Percentiles rank a stretch among this genome's conserved stretches.
These are phyloP conservation scores for Oophaga pumilio DNA, from an alignment of 2,113 vertebrate species.

Conservation along the genomic window DNA sequence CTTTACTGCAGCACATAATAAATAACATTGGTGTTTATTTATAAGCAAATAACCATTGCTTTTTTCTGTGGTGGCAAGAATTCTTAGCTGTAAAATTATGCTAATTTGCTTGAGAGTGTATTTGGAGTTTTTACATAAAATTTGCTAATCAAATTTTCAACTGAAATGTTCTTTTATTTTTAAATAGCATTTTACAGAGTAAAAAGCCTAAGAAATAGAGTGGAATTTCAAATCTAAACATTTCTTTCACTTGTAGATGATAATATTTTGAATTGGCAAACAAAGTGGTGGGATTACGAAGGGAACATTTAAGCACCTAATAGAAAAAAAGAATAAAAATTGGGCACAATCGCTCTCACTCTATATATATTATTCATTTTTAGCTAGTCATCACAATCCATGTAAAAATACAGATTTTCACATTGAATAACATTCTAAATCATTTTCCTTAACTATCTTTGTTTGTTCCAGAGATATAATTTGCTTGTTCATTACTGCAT, in stretches of 20 bases:
- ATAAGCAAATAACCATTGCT: conserved; percentile 37
- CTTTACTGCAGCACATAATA: conserved; percentile 32
- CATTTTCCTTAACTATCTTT: neutral
- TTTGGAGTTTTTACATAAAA: conserved; percentile 10
- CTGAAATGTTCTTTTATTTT: neutral
- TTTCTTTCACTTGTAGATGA: neutral
- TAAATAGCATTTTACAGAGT: neutral
- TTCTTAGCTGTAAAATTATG: conserved; percentile 15
- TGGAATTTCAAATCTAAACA: neutral
- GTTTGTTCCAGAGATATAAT: neutral
- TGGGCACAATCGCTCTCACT: neutral
- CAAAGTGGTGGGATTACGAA: neutral
- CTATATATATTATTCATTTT: neutral
- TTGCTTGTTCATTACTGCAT: neutral
- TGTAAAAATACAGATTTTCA: neutral
- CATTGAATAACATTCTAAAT: neutral
- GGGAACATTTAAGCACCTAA: neutral
- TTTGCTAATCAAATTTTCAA: conserved; percentile 40
- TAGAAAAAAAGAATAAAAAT: neutral
- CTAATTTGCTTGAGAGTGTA: conserved; percentile 15
- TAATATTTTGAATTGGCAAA: neutral
- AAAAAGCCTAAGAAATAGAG: neutral
- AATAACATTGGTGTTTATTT: conserved; percentile 39
- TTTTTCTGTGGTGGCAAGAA: neutral
- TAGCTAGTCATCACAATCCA: neutral